Percentiles rank a stretch among this genome's conserved stretches.
phyloP scores from a whole-genome alignment of 2,888 invertebrate species.

The Xestia sexstrigata region DNA sequence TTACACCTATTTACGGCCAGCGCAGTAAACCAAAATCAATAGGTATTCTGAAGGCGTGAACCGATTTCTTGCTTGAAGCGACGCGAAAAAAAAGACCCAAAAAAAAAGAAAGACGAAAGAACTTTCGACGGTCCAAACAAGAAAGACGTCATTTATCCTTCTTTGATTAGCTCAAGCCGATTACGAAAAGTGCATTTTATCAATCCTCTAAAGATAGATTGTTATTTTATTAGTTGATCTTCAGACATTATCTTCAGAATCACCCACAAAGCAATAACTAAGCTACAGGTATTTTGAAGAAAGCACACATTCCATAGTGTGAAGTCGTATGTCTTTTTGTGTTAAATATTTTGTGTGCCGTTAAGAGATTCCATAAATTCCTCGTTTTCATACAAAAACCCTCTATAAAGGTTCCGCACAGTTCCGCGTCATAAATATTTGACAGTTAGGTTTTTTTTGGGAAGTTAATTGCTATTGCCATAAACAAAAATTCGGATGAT shows the following conservation, averaged over 20 bases:
- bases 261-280: neutral
- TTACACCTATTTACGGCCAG: neutral
- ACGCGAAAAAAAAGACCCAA: neutral
- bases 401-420: slow-evolving; percentile 61
- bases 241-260: neutral
- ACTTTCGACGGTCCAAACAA: too few relatives aligned
- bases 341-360: slow-evolving; percentile 61
- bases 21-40: neutral
- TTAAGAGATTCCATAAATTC: slow-evolving; percentile 63
- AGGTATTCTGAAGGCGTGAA: neutral
- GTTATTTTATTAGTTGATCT: neutral
- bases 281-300: slow-evolving; percentile 13
- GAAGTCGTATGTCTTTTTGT: slow-evolving; percentile 58
- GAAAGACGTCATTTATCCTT: neutral
- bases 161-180: neutral
- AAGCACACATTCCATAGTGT: slow-evolving; percentile 47
- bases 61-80: too few relatives aligned
- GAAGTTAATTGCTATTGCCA: slow-evolving; percentile 64
- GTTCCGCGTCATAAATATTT: slow-evolving; percentile 71
- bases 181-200: neutral
- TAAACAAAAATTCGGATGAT: slow-evolving; percentile 63
- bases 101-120: too few relatives aligned
- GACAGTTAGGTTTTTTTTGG: slow-evolving; percentile 55
- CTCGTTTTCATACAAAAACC: slow-evolving; percentile 54
- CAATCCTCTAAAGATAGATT: neutral